Evolutionary conservation across 1,140 invertebrate species (phyloP), one percentile per base, ranked within the genome.

Genomic region (Cherax destructor): DNA sequence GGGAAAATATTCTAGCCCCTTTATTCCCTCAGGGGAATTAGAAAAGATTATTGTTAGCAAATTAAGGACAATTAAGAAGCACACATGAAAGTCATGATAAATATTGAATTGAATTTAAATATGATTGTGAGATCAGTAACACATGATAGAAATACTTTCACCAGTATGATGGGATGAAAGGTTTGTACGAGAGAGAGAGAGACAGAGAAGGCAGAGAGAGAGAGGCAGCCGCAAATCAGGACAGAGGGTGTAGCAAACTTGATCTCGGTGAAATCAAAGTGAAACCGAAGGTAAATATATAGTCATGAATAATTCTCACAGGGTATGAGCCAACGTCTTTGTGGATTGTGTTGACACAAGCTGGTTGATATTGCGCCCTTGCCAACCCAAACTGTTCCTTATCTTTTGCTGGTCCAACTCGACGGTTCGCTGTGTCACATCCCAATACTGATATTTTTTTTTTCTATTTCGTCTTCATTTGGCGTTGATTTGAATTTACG

Each of bases 241-340:
- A 79, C 41, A 49, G 50, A 50, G 41, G 47, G 49, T 61, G 80
- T 61, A 49, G 88, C 74, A 89, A 83, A 89, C 79, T 61, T 89
- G 81, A 89, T 89, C 88, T 83, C 30, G 52, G 65, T 24, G 88
- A 61, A 84, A 81, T 74, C 79, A 84, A 89, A 89, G 80, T 59
- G 80, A 89, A 89, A 89, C 88, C 80, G 88, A 89, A 89, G 80
- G 88, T 77, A 89, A 89, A 89, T 89, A 80, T 89, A 89, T 89
- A 65, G 88, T 89, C 88, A 89, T 89, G 88, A 89, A 89, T 89
- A 83, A 89, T 89, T 89, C 88, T 78, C 65, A 76, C 41, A 52
- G 88, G 72, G 88, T 84, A 77, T 76, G 88, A 76, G 88, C 86
- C 18, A 65, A 16, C 86, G 86, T 81, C 77, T 88, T 88, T 88